A percentile compares a stretch with the other conserved stretches of the same genome.
Conservation (phyloP, 2,888 invertebrate species). For the Salpingus planirostris region DNA sequence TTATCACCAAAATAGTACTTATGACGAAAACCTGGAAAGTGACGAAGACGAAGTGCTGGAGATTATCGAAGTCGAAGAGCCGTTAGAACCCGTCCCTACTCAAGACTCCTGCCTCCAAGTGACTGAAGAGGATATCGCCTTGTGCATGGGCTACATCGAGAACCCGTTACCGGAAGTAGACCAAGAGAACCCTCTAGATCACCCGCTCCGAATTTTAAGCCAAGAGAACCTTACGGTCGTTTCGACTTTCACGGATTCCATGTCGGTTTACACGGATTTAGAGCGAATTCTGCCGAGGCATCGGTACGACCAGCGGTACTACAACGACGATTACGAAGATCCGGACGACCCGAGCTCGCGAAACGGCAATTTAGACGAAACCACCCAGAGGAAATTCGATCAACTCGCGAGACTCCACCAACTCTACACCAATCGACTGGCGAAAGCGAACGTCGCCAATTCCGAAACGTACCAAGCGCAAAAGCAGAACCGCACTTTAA, state of each 20-base stretch:
- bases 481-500: constrained; percentile 41
- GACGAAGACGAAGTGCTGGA: constrained; percentile 67
- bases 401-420: constrained; percentile 74
- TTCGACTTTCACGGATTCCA: constrained; percentile 77
- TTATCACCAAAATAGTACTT: constrained; percentile 41
- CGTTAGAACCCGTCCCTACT: constrained; percentile 74
- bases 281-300: constrained; percentile 57
- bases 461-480: constrained; percentile 51
- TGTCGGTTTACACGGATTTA: constrained; percentile 57
- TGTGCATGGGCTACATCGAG: constrained; percentile 67
- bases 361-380: constrained; percentile 34
- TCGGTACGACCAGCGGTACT: constrained; percentile 50
- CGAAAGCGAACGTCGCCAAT: constrained; percentile 61
- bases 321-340: constrained; percentile 47
- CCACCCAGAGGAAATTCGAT: constrained; percentile 57
- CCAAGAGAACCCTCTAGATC: constrained; percentile 63
- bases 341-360: constrained; percentile 36
- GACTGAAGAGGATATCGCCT: constrained; percentile 86
- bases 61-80: constrained; percentile 72
- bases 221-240: constrained; percentile 87
- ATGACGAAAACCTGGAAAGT: constrained; percentile 44
- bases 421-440: constrained; percentile 69
- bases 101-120: constrained; percentile 83
- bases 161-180: constrained; percentile 65
- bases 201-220: constrained; percentile 80